phyloP scores from a whole-genome alignment of 2,888 invertebrate species.

The Latheticus oryzae region DNA sequence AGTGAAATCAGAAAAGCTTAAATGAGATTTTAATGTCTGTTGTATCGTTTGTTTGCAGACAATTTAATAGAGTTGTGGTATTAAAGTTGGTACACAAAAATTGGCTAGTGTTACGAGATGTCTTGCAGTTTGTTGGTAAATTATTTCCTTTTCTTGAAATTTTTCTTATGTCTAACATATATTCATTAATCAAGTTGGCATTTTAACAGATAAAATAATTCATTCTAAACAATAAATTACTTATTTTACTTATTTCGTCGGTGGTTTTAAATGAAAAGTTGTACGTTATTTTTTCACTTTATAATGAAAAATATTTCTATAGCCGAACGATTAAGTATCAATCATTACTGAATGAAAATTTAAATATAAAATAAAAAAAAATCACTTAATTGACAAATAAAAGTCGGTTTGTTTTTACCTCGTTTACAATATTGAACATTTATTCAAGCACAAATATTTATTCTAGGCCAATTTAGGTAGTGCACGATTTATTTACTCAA shows the following conservation, averaged over 20 bases:
- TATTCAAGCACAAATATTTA: conserved; percentile 17
- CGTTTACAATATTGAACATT: conserved; percentile 22
- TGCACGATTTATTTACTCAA: conserved; percentile 27
- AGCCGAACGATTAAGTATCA: no score
- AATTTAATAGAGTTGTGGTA: conserved; percentile 13
- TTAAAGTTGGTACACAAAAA: no score
- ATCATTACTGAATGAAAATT: no score
- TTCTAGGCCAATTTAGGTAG: conserved; percentile 18
- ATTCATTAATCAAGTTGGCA: conserved; percentile 55
- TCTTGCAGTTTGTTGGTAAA: conserved; percentile 39
- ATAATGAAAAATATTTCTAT: no score
- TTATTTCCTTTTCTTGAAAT: conserved; percentile 46
- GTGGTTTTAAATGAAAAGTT: no score
- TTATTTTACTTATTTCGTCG: conserved; percentile 50
- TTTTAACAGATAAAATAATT: conserved; percentile 52
- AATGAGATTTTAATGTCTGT: conserved; percentile 42
- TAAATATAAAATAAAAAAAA: no score
- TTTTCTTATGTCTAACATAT: conserved; percentile 50
- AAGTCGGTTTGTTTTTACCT: conserved; percentile 11
- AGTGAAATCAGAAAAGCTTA: conserved; percentile 17
- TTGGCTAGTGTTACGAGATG: no score
- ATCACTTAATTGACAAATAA: conserved; percentile 29
- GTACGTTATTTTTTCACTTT: no score
- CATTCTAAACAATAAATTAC: conserved; percentile 52
- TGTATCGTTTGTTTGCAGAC: conserved; percentile 22